Evolutionary conservation across 23 tunicate genomes (phyloP).

Genomic region (Trididemnum nubilum): DNA sequence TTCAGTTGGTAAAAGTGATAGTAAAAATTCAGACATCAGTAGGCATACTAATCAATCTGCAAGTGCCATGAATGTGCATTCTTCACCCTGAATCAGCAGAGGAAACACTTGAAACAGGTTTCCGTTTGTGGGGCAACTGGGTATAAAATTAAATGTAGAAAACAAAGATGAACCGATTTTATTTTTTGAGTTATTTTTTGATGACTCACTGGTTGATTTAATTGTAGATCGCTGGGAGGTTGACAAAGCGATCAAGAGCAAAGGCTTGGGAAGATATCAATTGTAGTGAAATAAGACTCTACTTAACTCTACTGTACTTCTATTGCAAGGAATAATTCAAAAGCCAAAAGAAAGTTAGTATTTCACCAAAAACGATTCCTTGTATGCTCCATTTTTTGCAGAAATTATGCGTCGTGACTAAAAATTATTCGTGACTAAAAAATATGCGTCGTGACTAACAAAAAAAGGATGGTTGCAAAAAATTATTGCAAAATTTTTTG

Average conservation of each 20-base stretch:
- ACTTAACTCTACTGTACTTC: not conserved
- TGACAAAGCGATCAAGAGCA: not conserved
- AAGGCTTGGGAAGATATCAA: not conserved
- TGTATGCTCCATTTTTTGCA: not conserved
- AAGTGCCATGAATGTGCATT: not conserved
- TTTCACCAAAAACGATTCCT: not conserved
- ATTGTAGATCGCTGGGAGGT: not conserved
- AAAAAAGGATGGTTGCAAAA: too few species aligned
- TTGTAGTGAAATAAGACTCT: not conserved
- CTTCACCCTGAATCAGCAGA: not conserved
- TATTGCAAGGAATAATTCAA: not conserved
- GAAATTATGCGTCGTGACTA: not conserved
- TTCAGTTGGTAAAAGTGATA: not conserved
- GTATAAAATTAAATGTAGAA: not conserved
- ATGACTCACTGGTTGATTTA: too few species aligned
- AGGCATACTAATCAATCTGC: not conserved
- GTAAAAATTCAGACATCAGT: not conserved
- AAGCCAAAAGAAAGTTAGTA: not conserved
- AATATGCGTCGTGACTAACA: too few species aligned
- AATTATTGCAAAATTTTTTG: not conserved
- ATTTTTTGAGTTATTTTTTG: not conserved
- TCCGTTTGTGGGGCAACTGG: not conserved
- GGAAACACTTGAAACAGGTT: not conserved
- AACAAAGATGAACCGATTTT: not conserved
- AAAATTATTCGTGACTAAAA: not conserved